Percentiles rank a stretch among this genome's conserved stretches.
Evolutionary conservation across 2,888 invertebrate species (phyloP).

Genomic region (Gisinianus flammeolus): DNA sequence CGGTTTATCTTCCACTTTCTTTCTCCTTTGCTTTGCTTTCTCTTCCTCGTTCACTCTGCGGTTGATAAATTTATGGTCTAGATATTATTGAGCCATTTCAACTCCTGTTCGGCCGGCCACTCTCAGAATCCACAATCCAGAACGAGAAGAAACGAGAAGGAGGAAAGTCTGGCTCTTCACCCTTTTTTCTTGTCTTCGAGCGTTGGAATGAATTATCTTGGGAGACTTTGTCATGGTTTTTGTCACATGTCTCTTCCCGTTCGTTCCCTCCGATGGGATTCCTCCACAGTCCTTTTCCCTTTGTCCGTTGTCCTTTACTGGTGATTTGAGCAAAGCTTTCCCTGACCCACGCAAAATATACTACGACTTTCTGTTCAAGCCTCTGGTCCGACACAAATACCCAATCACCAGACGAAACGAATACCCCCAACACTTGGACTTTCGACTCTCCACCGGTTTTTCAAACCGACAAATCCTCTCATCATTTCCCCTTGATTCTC

Average conservation of each 20-base stretch:
- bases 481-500: not conserved
- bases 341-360: not conserved
- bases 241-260: not conserved
- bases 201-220: not conserved
- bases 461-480: slow-evolving; percentile 3
- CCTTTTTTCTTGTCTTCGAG: not conserved
- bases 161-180: not conserved
- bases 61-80: slow-evolving; percentile 52
- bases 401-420: not conserved
- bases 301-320: not conserved
- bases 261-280: too few relatives aligned
- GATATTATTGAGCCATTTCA: slow-evolving; percentile 50
- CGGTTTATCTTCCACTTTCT: slow-evolving; percentile 2
- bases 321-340: not conserved
- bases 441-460: too few relatives aligned
- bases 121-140: not conserved
- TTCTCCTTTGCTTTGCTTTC: not conserved
- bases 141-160: not conserved
- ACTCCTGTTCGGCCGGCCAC: not conserved
- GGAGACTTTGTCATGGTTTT: not conserved
- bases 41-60: slow-evolving; percentile 32
- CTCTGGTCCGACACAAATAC: not conserved
- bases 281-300: too few relatives aligned
- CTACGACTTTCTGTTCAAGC: not conserved
- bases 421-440: too few relatives aligned